A percentile compares a stretch with the other conserved stretches of the same genome.
These are phyloP conservation scores for Syngnathus acus DNA, from an alignment of 2,797 vertebrate species.

Conservation along the genomic window DNA sequence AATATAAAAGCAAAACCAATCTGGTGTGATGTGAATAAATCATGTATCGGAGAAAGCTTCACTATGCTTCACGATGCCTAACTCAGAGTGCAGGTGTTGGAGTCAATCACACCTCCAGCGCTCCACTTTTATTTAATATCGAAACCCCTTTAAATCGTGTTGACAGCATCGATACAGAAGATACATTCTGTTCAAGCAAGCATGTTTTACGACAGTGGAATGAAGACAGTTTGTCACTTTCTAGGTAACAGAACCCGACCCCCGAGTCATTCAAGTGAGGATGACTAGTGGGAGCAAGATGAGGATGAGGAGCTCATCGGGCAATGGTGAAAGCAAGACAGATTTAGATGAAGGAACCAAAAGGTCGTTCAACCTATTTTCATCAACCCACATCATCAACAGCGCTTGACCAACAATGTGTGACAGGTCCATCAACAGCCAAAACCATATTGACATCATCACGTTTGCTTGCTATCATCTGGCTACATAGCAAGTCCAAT, in stretches of 20 bases:
- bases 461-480: slow-evolving; percentile 45
- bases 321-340: slow-evolving; percentile 29
- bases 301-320: slow-evolving; percentile 33
- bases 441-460: slow-evolving; percentile 57
- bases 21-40: background rate
- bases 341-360: slow-evolving; percentile 30
- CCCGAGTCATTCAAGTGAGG: slow-evolving; percentile 28
- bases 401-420: slow-evolving; percentile 43
- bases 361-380: slow-evolving; percentile 47
- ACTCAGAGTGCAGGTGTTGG: slow-evolving; percentile 13
- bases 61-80: slow-evolving; percentile 16
- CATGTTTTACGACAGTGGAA: slow-evolving; percentile 25
- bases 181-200: background rate
- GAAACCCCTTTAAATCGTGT: slow-evolving; percentile 5
- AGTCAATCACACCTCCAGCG: slow-evolving; percentile 23
- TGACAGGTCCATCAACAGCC: slow-evolving; percentile 53
- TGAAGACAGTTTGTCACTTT: slow-evolving; percentile 34
- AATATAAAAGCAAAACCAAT: background rate
- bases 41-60: slow-evolving; percentile 2
- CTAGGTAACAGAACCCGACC: slow-evolving; percentile 33
- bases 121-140: slow-evolving; percentile 12
- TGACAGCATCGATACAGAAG: slow-evolving; percentile 27
- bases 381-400: slow-evolving; percentile 55
- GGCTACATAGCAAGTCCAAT: slow-evolving; percentile 60
- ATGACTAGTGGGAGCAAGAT: slow-evolving; percentile 41